Evolutionary conservation across 2,888 invertebrate genomes (phyloP).

Genomic region (Megaustenia siamemsis): DNA sequence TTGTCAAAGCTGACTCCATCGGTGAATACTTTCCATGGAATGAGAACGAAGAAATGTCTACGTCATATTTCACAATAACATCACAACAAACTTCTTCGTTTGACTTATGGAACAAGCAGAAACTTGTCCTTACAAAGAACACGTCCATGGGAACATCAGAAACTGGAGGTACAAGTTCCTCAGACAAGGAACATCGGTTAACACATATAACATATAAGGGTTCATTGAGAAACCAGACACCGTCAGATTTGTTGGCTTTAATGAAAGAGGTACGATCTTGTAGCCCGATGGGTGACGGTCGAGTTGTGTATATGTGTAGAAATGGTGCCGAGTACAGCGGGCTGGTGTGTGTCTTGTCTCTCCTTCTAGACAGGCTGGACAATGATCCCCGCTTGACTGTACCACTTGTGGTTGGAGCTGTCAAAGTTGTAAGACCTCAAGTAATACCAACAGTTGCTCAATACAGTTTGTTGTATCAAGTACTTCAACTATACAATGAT

Average conservation of each 20-base stretch:
- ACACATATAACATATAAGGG: background rate
- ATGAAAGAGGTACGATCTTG: background rate
- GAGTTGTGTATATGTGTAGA: constrained; percentile 2
- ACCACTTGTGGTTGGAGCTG: constrained; percentile 24
- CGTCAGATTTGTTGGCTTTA: background rate
- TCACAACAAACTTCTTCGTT: background rate
- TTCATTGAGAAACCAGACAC: background rate
- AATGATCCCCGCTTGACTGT: background rate
- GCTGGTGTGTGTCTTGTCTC: background rate
- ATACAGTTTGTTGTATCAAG: background rate
- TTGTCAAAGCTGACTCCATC: background rate
- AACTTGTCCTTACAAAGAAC: background rate
- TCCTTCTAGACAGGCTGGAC: constrained; percentile 3
- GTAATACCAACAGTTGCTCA: background rate
- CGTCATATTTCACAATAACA: background rate
- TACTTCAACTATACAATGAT: background rate
- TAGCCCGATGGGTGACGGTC: background rate
- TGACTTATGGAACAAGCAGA: background rate
- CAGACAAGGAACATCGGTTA: background rate
- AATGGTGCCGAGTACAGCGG: constrained; percentile 9
- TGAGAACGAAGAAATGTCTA: background rate
- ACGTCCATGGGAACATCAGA: background rate
- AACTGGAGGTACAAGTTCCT: background rate
- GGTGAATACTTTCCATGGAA: background rate
- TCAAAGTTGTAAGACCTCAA: constrained; percentile 5